phyloP scores from a whole-genome alignment of 2,888 invertebrate species.

The Alviniconcha strummeri region DNA sequence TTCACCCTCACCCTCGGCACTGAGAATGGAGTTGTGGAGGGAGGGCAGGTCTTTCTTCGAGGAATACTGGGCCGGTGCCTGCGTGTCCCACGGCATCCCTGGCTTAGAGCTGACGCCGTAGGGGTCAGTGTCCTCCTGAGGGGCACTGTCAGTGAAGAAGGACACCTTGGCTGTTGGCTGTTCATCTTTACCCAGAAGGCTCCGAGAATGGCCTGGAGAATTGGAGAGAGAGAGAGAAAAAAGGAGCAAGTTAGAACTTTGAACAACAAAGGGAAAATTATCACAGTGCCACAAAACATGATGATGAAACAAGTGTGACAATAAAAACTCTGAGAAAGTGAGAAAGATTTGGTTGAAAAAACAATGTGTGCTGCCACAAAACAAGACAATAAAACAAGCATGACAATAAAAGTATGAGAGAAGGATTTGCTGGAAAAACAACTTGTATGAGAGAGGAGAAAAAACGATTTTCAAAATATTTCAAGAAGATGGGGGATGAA shows the following conservation, averaged over 20 bases:
- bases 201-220: slow-evolving; percentile 56
- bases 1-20: neutral
- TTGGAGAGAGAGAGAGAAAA: no score
- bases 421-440: no score
- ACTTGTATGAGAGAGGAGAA: no score
- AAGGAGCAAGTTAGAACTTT: no score
- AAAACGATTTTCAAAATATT: no score
- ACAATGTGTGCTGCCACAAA: no score
- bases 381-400: no score
- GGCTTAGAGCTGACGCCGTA: slow-evolving; percentile 60
- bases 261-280: no score
- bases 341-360: no score
- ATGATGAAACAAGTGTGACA: neutral
- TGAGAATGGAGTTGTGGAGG: neutral
- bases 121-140: slow-evolving; percentile 56
- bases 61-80: slow-evolving; percentile 46
- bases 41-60: neutral
- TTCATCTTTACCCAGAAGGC: slow-evolving; percentile 54
- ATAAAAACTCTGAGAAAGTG: neutral
- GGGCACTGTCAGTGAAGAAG: neutral
- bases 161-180: slow-evolving; percentile 35
- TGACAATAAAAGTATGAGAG: no score
- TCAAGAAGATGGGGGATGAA: no score
- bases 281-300: slow-evolving; percentile 4
- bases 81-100: slow-evolving; percentile 57